These are phyloP conservation scores for Melanerpes formicivorus DNA, from an alignment of 2,113 vertebrate genomes.

Conservation along the genomic window DNA sequence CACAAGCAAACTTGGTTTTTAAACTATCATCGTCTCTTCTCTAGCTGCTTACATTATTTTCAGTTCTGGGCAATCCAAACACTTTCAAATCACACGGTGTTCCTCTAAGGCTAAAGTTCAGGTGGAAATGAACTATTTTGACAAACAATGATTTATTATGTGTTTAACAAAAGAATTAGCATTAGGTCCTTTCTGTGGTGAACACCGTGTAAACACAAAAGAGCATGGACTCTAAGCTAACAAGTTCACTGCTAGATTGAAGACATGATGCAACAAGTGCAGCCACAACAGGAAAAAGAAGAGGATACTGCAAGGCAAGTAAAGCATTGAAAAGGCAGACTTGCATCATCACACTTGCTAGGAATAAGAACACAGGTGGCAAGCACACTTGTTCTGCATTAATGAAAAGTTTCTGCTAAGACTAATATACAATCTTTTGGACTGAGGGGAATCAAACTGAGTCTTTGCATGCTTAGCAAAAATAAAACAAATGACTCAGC, in stretches of 20 bases:
- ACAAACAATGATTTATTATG: background rate
- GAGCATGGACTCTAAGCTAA: background rate
- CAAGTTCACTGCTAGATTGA: background rate
- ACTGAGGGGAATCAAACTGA: background rate
- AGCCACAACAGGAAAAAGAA: background rate
- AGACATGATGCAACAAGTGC: constrained; percentile 29
- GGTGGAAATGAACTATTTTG: background rate
- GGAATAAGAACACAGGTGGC: background rate
- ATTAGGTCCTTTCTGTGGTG: background rate
- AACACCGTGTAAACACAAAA: background rate
- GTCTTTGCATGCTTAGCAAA: background rate
- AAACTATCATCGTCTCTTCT: background rate
- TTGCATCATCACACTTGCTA: background rate
- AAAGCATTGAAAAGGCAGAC: background rate
- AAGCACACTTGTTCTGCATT: background rate
- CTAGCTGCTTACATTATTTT: background rate
- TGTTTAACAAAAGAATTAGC: background rate
- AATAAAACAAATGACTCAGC: constrained; percentile 11
- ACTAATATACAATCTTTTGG: background rate
- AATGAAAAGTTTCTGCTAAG: constrained; percentile 20
- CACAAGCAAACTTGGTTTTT: constrained; percentile 39
- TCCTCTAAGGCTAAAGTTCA: background rate
- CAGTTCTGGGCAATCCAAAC: background rate
- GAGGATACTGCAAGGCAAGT: background rate
- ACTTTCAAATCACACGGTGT: background rate